phyloP scores from a whole-genome alignment of 2,888 invertebrate species.

The Heteromurus nitidus region DNA sequence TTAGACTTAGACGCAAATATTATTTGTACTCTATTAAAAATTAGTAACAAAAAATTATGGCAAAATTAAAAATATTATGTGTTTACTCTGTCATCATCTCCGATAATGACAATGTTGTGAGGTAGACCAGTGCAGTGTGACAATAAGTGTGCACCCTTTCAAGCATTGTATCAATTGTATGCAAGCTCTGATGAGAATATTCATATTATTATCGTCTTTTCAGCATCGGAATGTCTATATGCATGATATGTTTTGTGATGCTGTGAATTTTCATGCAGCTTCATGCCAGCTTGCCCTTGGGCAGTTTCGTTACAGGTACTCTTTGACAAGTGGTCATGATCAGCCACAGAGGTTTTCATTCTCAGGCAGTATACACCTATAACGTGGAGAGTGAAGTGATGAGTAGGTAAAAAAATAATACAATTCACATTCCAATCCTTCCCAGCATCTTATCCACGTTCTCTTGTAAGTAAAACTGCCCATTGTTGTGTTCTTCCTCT shows the following conservation, averaged over 20 bases:
- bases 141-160: too few relatives aligned
- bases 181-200: not conserved
- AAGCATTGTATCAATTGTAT: not conserved
- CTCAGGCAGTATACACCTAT: too few relatives aligned
- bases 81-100: not conserved
- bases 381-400: not conserved
- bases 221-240: not conserved
- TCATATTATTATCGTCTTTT: not conserved
- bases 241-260: not conserved
- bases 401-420: not conserved
- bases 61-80: not conserved
- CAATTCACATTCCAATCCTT: conserved; percentile 36
- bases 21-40: not conserved
- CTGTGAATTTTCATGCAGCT: not conserved
- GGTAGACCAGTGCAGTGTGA: too few relatives aligned
- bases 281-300: conserved; percentile 30
- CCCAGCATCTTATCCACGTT: not conserved
- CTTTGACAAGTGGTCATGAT: conserved; percentile 23
- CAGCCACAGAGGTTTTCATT: not conserved
- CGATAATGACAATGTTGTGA: too few relatives aligned
- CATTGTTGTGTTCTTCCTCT: too few relatives aligned
- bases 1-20: not conserved
- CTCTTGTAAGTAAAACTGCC: not conserved
- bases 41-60: not conserved
- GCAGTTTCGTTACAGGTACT: conserved; percentile 47